Evolutionary conservation across 1,140 invertebrate genomes (phyloP).

Genomic region (Eufriesea mexicana): DNA sequence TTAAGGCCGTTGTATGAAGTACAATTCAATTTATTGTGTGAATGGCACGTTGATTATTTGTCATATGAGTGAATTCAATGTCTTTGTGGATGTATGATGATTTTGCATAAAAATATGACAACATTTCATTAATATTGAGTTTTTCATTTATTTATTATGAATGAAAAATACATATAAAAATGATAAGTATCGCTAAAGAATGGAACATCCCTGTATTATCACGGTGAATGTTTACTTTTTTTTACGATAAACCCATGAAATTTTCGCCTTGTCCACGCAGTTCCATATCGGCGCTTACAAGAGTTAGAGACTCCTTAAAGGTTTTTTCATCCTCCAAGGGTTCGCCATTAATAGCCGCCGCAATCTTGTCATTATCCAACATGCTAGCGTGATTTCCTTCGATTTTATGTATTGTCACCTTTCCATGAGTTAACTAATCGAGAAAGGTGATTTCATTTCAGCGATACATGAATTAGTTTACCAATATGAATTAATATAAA

Average conservation of each 20-base stretch:
- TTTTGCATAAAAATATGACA: conserved; percentile 51
- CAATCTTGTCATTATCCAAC: conserved; percentile 85
- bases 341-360: conserved; percentile 85
- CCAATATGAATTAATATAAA: conserved; percentile 8
- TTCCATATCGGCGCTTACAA: rapidly evolving
- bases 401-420: conserved; percentile 66
- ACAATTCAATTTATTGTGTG: conserved; percentile 2
- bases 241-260: neutral
- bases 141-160: conserved; percentile 14
- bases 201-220: neutral
- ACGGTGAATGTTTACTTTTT: neutral
- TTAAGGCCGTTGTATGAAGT: neutral
- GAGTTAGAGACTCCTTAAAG: conserved; percentile 69
- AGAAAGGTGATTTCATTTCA: conserved; percentile 8
- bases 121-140: conserved; percentile 11
- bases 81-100: neutral
- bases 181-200: neutral
- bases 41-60: neutral
- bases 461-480: neutral
- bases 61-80: conserved; percentile 15
- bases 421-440: conserved; percentile 73
- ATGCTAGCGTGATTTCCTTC: conserved; percentile 88
- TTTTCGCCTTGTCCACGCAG: rapidly evolving
- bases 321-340: conserved; percentile 69
- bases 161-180: neutral